phyloP scores from a whole-genome alignment of 2,888 invertebrate species.

The Folsomia candida region DNA sequence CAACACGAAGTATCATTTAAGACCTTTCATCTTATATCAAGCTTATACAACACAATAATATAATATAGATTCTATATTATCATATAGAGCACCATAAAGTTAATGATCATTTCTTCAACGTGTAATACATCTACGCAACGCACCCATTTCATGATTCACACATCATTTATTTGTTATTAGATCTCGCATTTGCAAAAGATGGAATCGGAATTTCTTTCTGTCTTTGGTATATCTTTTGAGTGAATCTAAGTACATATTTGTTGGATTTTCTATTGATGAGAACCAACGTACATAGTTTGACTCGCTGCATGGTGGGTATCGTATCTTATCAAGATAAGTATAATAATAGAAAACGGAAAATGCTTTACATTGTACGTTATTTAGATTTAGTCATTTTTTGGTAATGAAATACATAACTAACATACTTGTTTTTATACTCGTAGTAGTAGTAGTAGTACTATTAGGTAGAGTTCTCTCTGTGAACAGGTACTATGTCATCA shows the following conservation, averaged over 20 bases:
- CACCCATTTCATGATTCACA: background rate
- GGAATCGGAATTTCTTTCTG: no score
- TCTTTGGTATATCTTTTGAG: no score
- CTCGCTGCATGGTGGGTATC: background rate
- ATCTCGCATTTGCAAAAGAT: no score
- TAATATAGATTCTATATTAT: background rate
- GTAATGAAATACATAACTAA: no score
- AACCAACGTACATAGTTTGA: no score
- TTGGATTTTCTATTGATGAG: no score
- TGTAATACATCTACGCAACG: no score
- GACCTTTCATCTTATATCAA: background rate
- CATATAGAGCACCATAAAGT: no score
- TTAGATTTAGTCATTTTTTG: background rate
- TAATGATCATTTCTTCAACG: background rate
- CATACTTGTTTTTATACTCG: background rate
- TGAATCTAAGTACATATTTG: no score
- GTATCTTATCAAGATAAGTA: no score
- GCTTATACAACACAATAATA: background rate
- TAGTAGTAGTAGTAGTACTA: background rate
- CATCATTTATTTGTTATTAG: no score
- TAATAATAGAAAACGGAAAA: no score
- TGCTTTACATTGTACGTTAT: background rate
- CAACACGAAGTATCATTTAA: background rate
- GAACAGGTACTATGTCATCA: constrained; percentile 19
- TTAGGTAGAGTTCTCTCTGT: background rate